These are phyloP conservation scores for Olivierus martensii DNA, from an alignment of 1,140 invertebrate species.

Conservation along the genomic window DNA sequence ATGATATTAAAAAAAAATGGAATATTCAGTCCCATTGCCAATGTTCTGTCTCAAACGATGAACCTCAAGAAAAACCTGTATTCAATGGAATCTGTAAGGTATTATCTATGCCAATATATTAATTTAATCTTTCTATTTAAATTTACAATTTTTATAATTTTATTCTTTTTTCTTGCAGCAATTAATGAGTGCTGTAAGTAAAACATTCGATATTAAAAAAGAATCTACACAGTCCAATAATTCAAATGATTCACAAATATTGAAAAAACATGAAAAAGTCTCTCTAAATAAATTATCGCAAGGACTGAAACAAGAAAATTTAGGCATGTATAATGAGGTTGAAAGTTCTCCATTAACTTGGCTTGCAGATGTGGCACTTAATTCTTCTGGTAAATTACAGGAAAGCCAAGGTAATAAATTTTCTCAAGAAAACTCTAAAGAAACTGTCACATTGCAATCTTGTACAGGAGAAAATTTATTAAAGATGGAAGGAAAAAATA, in stretches of 20 bases:
- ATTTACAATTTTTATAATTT: no score
- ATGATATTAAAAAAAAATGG: conserved; percentile 60
- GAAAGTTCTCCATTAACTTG: conserved; percentile 41
- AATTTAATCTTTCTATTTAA: no score
- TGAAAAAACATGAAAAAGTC: no score
- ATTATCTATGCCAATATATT: no score
- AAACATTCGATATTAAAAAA: conserved; percentile 1
- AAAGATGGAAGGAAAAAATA: conserved; percentile 39
- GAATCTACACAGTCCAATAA: no score
- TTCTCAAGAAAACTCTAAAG: conserved; percentile 24
- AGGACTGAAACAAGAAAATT: no score
- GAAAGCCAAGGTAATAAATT: conserved; percentile 18
- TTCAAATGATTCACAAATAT: no score
- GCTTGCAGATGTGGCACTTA: conserved; percentile 50
- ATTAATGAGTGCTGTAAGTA: conserved; percentile 10
- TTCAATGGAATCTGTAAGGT: conserved; percentile 6
- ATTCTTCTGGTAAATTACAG: conserved; percentile 7
- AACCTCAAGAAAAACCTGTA: not conserved
- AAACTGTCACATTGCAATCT: conserved; percentile 3
- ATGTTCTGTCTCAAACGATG: not conserved
- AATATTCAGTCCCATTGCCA: conserved; percentile 45
- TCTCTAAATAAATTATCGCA: no score
- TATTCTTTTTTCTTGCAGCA: not conserved
- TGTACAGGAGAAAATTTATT: conserved; percentile 5
- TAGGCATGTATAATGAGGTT: conserved; percentile 23